Evolutionary conservation across 2,888 invertebrate genomes (phyloP).

Genomic region (Epirrhoe alternata): DNA sequence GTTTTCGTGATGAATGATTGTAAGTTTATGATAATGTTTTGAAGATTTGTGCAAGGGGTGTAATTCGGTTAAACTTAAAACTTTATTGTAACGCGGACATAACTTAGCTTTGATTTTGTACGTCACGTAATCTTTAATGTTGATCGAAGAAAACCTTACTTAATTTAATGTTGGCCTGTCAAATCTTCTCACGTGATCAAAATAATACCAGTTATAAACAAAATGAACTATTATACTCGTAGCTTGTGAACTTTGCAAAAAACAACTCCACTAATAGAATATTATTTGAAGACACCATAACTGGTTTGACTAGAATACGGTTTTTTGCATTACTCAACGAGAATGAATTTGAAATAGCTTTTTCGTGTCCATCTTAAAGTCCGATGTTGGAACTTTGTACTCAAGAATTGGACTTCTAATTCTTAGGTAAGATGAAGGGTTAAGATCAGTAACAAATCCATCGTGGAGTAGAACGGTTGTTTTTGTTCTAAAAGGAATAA

Average conservation of each 20-base stretch:
- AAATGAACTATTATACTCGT: background rate
- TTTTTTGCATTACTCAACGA: slow-evolving; percentile 2
- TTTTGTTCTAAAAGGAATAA: background rate
- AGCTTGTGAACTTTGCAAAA: background rate
- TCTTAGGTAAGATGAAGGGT: background rate
- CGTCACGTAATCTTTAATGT: too few species aligned
- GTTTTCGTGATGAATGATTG: too few species aligned
- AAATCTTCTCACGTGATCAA: background rate
- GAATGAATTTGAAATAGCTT: background rate
- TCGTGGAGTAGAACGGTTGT: slow-evolving; percentile 12
- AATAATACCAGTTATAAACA: background rate
- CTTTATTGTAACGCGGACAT: too few species aligned
- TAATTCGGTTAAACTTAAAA: too few species aligned
- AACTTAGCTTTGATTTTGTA: too few species aligned
- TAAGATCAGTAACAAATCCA: slow-evolving; percentile 15
- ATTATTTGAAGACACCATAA: slow-evolving; percentile 7
- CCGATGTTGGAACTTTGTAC: background rate
- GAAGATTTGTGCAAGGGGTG: too few species aligned
- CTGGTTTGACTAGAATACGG: slow-evolving; percentile 18
- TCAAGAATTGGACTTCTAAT: background rate
- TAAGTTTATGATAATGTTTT: too few species aligned
- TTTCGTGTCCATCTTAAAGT: slow-evolving; percentile 14
- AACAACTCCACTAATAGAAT: background rate
- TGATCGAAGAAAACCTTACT: too few species aligned
- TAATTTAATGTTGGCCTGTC: background rate